These are phyloP conservation scores for Netelia virgata DNA, from an alignment of 2,888 invertebrate species.

Conservation along the genomic window DNA sequence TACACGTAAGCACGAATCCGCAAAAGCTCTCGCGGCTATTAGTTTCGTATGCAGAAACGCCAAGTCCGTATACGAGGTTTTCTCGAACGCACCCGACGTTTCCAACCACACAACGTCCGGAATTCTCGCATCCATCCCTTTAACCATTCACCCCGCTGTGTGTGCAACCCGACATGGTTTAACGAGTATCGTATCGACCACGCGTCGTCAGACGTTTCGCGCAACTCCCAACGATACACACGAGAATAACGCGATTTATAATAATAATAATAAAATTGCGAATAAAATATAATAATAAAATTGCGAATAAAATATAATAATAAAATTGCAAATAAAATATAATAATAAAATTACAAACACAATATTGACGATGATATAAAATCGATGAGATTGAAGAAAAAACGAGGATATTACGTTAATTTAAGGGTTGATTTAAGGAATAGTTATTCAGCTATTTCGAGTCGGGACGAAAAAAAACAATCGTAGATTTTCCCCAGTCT, in stretches of 20 bases:
- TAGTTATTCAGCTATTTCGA: not conserved
- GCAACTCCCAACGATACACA: constrained; percentile 58
- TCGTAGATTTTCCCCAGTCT: constrained; percentile 11
- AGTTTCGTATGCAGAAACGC: constrained; percentile 65
- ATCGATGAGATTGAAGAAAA: no score
- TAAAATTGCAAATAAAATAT: no score
- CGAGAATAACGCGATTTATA: not conserved
- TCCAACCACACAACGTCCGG: constrained; percentile 26
- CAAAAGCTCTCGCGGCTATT: constrained; percentile 60
- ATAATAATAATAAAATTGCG: no score
- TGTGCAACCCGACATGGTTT: constrained; percentile 74
- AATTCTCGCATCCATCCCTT: constrained; percentile 43
- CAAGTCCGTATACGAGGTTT: constrained; percentile 32
- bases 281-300: no score
- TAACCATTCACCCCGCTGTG: constrained; percentile 49
- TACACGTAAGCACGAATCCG: constrained; percentile 44
- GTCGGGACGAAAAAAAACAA: not conserved
- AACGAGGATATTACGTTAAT: no score
- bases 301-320: no score
- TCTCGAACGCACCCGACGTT: constrained; percentile 26
- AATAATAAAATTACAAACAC: no score
- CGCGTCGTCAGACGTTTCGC: constrained; percentile 77
- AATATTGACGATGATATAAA: no score
- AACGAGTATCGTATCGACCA: constrained; percentile 80
- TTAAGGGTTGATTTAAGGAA: no score